Conservation (phyloP, 2,888 invertebrate genomes). For the Leptogaster cylindrica region DNA sequence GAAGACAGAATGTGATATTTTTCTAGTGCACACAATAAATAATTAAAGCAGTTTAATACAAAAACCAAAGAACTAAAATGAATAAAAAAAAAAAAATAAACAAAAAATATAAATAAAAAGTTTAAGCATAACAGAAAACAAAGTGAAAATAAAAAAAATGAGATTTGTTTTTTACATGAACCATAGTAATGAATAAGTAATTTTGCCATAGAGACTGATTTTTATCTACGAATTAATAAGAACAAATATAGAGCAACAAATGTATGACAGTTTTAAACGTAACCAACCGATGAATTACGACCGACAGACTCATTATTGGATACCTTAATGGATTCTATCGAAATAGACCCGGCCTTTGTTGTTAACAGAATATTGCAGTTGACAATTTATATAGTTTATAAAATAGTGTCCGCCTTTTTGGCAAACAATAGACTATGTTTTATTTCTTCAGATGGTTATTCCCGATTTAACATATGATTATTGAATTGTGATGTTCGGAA, state of each 20-base stretch:
- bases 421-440: constrained; percentile 34
- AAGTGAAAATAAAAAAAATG: constrained; percentile 2
- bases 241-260: constrained; percentile 42
- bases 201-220: constrained; percentile 63
- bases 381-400: constrained; percentile 34
- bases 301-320: constrained; percentile 40
- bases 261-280: constrained; percentile 31
- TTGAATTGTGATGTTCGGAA: neutral
- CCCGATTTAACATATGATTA: neutral
- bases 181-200: constrained; percentile 47
- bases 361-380: constrained; percentile 36
- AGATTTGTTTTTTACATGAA: constrained; percentile 20
- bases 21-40: constrained; percentile 53
- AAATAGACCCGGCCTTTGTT: constrained; percentile 42
- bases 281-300: no score
- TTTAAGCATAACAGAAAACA: constrained; percentile 32
- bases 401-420: constrained; percentile 35
- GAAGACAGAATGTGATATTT: constrained; percentile 63
- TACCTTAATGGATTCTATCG: constrained; percentile 1
- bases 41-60: constrained; percentile 32
- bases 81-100: constrained; percentile 1
- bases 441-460: constrained; percentile 6
- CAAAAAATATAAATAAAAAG: no score
- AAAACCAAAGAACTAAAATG: constrained; percentile 25
- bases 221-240: constrained; percentile 45